Percentiles rank a stretch among this genome's conserved stretches.
These are phyloP conservation scores for Magallana gigas DNA, from an alignment of 1,140 invertebrate genomes.

Conservation along the genomic window DNA sequence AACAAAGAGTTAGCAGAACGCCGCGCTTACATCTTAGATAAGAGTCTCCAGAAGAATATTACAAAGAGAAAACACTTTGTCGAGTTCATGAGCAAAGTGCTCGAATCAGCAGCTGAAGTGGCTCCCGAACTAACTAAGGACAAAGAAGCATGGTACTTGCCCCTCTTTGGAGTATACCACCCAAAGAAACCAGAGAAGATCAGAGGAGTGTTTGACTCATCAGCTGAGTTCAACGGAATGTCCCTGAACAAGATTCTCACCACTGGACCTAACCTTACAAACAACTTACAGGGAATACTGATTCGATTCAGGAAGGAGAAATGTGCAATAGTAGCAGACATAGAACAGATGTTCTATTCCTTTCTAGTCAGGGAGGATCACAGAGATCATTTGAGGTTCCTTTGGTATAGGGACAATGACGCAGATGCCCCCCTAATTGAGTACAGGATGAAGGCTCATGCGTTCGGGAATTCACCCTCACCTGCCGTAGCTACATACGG, in stretches of 20 bases:
- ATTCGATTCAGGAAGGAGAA: conserved; percentile 57
- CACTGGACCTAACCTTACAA: conserved; percentile 75
- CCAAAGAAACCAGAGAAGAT: conserved; percentile 45
- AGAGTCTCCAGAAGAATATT: conserved; percentile 11
- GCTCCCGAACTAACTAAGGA: conserved; percentile 26
- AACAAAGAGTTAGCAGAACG: too few relatives aligned
- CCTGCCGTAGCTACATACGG: too few relatives aligned
- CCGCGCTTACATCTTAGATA: conserved; percentile 30
- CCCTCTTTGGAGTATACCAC: conserved; percentile 31
- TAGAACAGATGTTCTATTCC: conserved; percentile 60
- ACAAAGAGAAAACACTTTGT: conserved; percentile 43
- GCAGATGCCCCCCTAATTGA: background rate
- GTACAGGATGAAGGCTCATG: background rate
- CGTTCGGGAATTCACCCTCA: background rate
- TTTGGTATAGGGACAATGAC: conserved; percentile 42
- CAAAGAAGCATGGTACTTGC: conserved; percentile 50
- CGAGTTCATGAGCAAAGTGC: conserved; percentile 59
- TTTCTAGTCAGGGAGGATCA: conserved; percentile 49
- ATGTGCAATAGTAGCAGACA: conserved; percentile 53
- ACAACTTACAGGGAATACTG: conserved; percentile 55
- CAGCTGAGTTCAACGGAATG: background rate
- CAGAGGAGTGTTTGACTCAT: conserved; percentile 54
- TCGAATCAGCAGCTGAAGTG: conserved; percentile 47
- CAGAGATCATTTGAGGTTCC: conserved; percentile 54
- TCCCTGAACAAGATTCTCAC: conserved; percentile 65